Conservation (phyloP, 2,797 vertebrate species). For the Cryptoprocta ferox region DNA sequence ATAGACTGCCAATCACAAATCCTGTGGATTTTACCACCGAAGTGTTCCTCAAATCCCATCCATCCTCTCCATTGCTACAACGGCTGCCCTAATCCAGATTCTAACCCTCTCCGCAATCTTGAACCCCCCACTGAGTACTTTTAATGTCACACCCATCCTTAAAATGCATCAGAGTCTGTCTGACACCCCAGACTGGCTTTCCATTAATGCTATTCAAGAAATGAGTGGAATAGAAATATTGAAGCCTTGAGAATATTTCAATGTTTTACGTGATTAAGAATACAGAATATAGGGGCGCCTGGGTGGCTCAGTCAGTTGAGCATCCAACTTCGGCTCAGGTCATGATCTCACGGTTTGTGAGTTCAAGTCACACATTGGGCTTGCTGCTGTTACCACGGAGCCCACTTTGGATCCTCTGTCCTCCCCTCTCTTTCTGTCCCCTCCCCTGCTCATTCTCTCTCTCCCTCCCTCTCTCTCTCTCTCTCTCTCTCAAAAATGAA, state of each 20-base stretch:
- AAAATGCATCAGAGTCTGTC: background rate
- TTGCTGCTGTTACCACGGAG: too few relatives aligned
- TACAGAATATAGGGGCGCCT: background rate
- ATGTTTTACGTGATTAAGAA: background rate
- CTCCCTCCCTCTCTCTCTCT: too few relatives aligned
- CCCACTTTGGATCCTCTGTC: too few relatives aligned
- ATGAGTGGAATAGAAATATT: background rate
- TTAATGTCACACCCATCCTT: background rate
- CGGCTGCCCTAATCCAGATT: background rate
- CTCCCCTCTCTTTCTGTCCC: too few relatives aligned
- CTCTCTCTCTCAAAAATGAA: too few relatives aligned
- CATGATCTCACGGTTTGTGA: too few relatives aligned
- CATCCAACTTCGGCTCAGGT: too few relatives aligned
- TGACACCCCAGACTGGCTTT: background rate
- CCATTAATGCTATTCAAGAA: background rate
- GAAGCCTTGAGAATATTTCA: background rate
- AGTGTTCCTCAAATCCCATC: background rate
- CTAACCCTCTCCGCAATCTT: background rate
- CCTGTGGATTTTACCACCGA: background rate
- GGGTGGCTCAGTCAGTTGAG: too few relatives aligned
- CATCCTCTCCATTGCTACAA: background rate
- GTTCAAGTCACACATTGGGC: too few relatives aligned
- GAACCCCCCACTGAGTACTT: background rate
- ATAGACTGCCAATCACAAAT: background rate
- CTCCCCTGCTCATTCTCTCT: too few relatives aligned